Evolutionary conservation across 2,797 vertebrate genomes (phyloP).

Genomic region (Aeoliscus strigatus): DNA sequence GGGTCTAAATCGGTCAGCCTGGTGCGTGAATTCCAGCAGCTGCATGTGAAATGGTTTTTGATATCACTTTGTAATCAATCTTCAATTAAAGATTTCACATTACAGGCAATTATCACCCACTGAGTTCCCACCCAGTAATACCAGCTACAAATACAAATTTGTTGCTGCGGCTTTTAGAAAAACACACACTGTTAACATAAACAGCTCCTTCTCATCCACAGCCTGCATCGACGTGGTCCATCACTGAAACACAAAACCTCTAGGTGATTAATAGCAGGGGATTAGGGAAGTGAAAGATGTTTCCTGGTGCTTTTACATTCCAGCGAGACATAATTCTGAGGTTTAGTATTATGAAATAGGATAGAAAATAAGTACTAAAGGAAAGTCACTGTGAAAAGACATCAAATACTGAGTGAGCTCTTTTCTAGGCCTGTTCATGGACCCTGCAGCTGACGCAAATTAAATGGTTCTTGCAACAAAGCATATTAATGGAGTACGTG

Average conservation of each 20-base stretch:
- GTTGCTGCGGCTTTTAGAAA: constrained; percentile 3
- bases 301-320: constrained; percentile 26
- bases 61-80: constrained; percentile 1
- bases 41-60: neutral
- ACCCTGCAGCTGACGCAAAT: too few species aligned
- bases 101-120: constrained; percentile 7
- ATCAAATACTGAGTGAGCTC: too few species aligned
- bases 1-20: constrained; percentile 15
- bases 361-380: constrained; percentile 12
- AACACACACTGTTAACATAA: constrained; percentile 18
- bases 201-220: constrained; percentile 6
- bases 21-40: constrained; percentile 7
- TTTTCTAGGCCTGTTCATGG: too few species aligned
- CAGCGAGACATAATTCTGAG: constrained; percentile 16
- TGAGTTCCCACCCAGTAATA: constrained; percentile 13
- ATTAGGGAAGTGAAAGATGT: constrained; percentile 5
- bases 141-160: constrained; percentile 3
- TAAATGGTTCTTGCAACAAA: too few species aligned
- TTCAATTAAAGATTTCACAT: constrained; percentile 6
- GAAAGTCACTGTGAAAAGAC: neutral
- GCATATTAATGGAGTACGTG: too few species aligned
- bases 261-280: constrained; percentile 5
- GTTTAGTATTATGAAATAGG: constrained; percentile 10
- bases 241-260: constrained; percentile 17
- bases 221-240: constrained; percentile 2